Conservation (phyloP, 23 tunicate species). For the Trididemnum nubilum region DNA sequence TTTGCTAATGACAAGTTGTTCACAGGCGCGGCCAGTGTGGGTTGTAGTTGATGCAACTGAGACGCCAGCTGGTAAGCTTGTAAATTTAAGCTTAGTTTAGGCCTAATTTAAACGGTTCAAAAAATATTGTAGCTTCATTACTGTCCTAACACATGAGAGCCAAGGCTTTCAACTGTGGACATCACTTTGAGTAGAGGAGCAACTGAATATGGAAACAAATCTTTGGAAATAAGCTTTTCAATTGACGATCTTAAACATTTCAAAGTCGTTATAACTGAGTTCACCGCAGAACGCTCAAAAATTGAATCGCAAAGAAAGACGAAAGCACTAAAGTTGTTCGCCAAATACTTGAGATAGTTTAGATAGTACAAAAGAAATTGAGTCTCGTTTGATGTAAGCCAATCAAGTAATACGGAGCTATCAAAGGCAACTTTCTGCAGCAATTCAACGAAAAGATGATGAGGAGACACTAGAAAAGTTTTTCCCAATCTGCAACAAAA, state of each 20-base stretch:
- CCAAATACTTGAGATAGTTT: conserved; percentile 36
- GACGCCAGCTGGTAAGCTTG: no score
- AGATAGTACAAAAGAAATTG: conserved; percentile 54
- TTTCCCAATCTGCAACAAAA: background rate
- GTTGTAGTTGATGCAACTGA: no score
- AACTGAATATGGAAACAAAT: conserved; percentile 35
- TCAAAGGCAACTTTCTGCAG: conserved; percentile 42
- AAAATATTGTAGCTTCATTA: no score
- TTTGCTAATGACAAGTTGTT: no score
- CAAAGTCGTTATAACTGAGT: background rate
- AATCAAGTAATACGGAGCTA: conserved; percentile 60
- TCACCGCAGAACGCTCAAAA: background rate
- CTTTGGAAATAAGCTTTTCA: background rate
- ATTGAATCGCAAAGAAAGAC: background rate
- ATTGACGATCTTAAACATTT: conserved; percentile 1
- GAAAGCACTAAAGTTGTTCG: background rate
- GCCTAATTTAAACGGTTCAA: no score
- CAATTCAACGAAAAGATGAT: conserved; percentile 33
- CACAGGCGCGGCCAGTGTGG: no score
- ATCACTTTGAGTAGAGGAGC: conserved; percentile 36
- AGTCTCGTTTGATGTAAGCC: conserved; percentile 69
- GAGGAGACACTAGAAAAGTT: conserved; percentile 27
- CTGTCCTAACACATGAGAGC: no score
- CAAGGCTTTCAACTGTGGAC: conserved; percentile 1
- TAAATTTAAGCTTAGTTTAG: no score